Conservation (phyloP, 2,113 vertebrate genomes). For the Phoxinus phoxinus region DNA sequence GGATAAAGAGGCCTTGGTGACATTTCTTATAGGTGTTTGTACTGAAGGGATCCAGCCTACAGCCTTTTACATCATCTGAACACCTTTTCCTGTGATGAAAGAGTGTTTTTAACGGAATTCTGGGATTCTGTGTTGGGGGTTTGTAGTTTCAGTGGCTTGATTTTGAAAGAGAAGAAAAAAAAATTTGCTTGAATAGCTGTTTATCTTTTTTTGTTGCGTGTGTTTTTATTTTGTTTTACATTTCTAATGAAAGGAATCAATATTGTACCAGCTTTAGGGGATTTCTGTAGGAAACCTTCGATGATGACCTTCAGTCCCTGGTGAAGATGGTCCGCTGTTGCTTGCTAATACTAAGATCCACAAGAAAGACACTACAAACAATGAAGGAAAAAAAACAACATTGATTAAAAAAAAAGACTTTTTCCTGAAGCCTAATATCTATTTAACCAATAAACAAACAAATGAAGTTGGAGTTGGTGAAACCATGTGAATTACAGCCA, state of each 20-base stretch:
- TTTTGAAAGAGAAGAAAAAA: constrained; percentile 22
- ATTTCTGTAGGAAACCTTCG: constrained; percentile 4
- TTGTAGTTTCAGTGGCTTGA: constrained; percentile 29
- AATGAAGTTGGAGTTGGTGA: constrained; percentile 27
- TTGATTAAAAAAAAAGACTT: constrained; percentile 15
- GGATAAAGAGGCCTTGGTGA: constrained; percentile 42
- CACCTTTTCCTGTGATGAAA: constrained; percentile 32
- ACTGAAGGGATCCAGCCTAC: constrained; percentile 41
- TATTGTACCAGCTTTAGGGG: constrained; percentile 39
- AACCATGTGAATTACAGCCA: constrained; percentile 60
- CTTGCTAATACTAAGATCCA: constrained; percentile 28
- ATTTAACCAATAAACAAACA: constrained; percentile 38
- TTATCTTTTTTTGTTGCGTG: constrained; percentile 16
- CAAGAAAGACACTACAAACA: constrained; percentile 37
- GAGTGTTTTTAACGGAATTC: constrained; percentile 31
- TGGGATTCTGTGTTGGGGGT: constrained; percentile 38
- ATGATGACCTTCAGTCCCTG: background rate
- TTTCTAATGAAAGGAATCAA: constrained; percentile 20
- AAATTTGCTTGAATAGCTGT: background rate
- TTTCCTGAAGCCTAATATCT: constrained; percentile 37
- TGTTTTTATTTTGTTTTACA: constrained; percentile 17
- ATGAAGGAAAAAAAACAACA: constrained; percentile 20
- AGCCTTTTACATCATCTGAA: constrained; percentile 30
- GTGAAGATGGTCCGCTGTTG: constrained; percentile 39
- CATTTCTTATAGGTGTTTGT: constrained; percentile 56